These are phyloP conservation scores for Anas platyrhynchos DNA, from an alignment of 2,113 vertebrate species.

Conservation along the genomic window DNA sequence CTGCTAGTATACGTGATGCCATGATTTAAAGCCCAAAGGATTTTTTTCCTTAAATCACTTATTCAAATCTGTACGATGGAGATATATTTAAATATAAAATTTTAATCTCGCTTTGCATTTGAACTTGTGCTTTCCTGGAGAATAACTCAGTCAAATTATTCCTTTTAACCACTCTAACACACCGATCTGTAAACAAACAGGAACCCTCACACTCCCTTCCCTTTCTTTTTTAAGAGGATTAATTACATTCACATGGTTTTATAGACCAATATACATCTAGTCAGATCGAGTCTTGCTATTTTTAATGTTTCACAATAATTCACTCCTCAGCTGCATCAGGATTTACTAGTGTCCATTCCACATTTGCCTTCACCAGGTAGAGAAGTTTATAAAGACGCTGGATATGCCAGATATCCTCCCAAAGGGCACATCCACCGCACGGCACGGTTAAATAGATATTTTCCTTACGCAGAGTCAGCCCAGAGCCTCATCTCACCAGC, in stretches of 20 bases:
- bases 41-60: not conserved
- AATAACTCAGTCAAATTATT: not conserved
- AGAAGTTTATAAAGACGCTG: not conserved
- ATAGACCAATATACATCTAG: not conserved
- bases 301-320: not conserved
- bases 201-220: not conserved
- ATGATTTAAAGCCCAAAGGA: not conserved
- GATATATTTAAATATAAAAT: conserved; percentile 36
- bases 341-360: not conserved
- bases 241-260: not conserved
- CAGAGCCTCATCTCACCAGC: not conserved
- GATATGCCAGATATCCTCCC: not conserved
- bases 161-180: not conserved
- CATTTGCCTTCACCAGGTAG: not conserved
- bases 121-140: not conserved
- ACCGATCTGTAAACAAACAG: conserved; percentile 2
- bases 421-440: not conserved
- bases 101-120: conserved; percentile 42
- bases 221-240: not conserved
- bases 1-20: accelerated
- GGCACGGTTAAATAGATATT: no score
- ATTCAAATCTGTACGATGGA: conserved; percentile 17
- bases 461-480: no score
- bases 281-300: not conserved
- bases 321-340: accelerated